Evolutionary conservation across 2,113 vertebrate genomes (phyloP).

Genomic region (Callopanchax toddi): DNA sequence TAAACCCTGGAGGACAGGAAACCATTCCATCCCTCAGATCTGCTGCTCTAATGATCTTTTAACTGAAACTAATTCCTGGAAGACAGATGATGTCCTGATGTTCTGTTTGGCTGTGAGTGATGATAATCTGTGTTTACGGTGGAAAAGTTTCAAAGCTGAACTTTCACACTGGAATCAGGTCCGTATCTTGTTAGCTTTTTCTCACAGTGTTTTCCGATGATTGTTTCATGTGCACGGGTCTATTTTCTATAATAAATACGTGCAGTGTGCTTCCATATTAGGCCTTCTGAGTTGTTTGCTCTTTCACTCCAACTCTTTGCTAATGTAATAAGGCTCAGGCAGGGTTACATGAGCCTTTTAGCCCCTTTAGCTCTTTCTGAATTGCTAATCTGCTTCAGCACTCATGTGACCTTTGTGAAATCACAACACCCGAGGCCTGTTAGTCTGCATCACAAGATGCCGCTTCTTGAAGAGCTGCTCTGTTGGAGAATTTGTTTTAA

Average conservation of each 20-base stretch:
- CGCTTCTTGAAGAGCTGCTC: slow-evolving; percentile 58
- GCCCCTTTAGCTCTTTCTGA: slow-evolving; percentile 74
- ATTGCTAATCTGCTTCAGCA: slow-evolving; percentile 75
- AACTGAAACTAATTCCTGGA: slow-evolving; percentile 24
- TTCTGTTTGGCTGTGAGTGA: slow-evolving; percentile 15
- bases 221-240: slow-evolving; percentile 11
- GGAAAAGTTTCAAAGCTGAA: slow-evolving; percentile 11
- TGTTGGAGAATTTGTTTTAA: slow-evolving; percentile 58
- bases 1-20: slow-evolving; percentile 16
- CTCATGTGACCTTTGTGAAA: slow-evolving; percentile 77
- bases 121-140: slow-evolving; percentile 26
- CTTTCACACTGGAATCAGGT: slow-evolving; percentile 18
- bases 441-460: slow-evolving; percentile 25
- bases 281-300: slow-evolving; percentile 38
- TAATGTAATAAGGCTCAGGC: slow-evolving; percentile 76
- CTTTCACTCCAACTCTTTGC: slow-evolving; percentile 58
- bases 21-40: background rate
- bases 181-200: slow-evolving; percentile 20
- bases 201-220: slow-evolving; percentile 21
- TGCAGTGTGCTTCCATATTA: slow-evolving; percentile 15
- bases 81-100: slow-evolving; percentile 42
- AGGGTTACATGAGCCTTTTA: slow-evolving; percentile 70
- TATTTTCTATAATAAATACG: slow-evolving; percentile 18
- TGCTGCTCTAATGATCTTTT: slow-evolving; percentile 7
- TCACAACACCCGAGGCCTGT: slow-evolving; percentile 65